Conservation (phyloP, 2,113 vertebrate species). For the Trochalopteron elliotii region DNA sequence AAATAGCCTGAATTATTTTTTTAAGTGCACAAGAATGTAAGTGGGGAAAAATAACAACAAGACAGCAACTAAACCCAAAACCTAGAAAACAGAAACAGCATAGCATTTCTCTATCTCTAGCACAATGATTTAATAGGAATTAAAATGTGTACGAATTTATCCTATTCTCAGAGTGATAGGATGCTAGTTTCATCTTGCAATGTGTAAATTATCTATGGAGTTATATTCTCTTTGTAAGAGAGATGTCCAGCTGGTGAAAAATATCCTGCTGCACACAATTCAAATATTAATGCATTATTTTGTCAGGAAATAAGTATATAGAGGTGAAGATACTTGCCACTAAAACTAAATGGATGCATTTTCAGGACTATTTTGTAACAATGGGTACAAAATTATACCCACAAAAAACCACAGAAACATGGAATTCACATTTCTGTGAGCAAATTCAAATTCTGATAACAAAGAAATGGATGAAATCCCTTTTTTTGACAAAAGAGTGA, state of each 20-base stretch:
- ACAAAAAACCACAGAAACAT: not conserved
- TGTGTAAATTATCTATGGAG: not conserved
- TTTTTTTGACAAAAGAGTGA: not conserved
- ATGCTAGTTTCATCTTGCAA: not conserved
- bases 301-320: not conserved
- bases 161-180: not conserved
- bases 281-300: not conserved
- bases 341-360: not conserved
- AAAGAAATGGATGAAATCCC: rapidly evolving
- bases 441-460: not conserved
- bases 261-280: not conserved
- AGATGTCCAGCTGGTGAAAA: not conserved
- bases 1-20: constrained; percentile 61
- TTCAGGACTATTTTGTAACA: not conserved
- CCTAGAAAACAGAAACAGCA: not conserved
- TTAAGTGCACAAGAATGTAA: constrained; percentile 27
- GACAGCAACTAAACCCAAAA: not conserved
- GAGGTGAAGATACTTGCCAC: not conserved
- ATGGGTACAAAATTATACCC: not conserved
- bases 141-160: constrained; percentile 36
- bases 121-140: constrained; percentile 27
- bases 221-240: not conserved
- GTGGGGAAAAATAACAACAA: not conserved
- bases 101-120: constrained; percentile 1
- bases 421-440: not conserved